Conservation (phyloP, 2,113 vertebrate species). For the Onychostoma macrolepis region DNA sequence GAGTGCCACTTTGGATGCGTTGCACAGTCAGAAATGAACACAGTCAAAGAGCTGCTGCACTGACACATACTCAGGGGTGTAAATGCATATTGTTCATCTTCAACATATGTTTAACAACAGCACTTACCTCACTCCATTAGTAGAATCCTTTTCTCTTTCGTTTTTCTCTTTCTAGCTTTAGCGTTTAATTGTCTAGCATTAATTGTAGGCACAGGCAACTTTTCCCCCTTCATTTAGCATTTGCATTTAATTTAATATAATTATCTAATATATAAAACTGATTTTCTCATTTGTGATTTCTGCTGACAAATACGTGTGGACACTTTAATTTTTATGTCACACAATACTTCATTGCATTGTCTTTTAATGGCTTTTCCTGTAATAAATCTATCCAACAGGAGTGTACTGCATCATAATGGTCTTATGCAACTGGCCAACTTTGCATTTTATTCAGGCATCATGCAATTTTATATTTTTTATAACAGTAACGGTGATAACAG, state of each 20-base stretch:
- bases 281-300: background rate
- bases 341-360: background rate
- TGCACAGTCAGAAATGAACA: background rate
- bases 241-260: background rate
- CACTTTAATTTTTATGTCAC: background rate
- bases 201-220: background rate
- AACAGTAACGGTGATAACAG: too few species aligned
- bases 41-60: background rate
- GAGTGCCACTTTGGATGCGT: background rate
- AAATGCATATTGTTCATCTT: background rate
- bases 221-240: background rate
- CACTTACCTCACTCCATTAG: background rate
- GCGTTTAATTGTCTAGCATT: background rate
- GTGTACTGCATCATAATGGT: background rate
- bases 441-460: too few species aligned
- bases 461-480: too few species aligned
- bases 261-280: background rate
- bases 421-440: too few species aligned
- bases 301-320: background rate
- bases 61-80: background rate
- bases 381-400: background rate
- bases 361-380: background rate
- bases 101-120: background rate
- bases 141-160: background rate
- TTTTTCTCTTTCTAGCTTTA: background rate